Base-by-base conservation (phyloP, 2,888 invertebrate species). In the Podabrus alpinus region DNA sequence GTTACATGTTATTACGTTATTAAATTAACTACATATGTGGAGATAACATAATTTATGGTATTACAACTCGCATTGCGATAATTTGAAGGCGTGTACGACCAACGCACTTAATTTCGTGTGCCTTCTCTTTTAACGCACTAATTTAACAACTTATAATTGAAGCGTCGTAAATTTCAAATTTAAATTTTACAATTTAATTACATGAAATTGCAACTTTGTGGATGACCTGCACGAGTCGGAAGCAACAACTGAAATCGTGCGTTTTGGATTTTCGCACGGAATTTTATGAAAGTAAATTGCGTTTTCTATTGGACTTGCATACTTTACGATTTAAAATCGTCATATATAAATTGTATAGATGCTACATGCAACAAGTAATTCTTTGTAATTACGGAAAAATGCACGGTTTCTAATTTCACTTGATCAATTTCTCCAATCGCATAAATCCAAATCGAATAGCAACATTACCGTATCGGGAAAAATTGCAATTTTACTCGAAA, bases 1-100 rank as follows among this genome's bases (percentile, higher is more conserved):
- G 64, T 73, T 72, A 68, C 68, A 62, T 72, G 62, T 68, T 29
- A 68, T 68, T 72, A 72, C 62, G 61, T 71, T 72, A 61, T 72
- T 64, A 64, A 64, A 64, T 64, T 21, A 64, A 64, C 15, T 64
- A 21, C 21, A 15, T 64, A n/a, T 64, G 21, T 19, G 21, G 62
- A 64, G 16, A 64, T 64, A 64, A 19, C 62, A 64, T 64, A 19
- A 64, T 64, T 64, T 64, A 64, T 64, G 13, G 45, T 45, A 45
- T 45, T 45, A 45, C 45, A 45, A 45, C 45, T 45, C 45, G 45
- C 45, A 45, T 45, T 45, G n/a, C 45, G 45, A 45, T 45, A 45
- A 45, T 45, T 45, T 45, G 45, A 45, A 45, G 45, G 45, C 45
- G 45, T 45, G 45, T 5, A 45, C 45, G 45, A 2, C 45, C n/a